These are phyloP conservation scores for Ursus arctos DNA, from an alignment of 2,113 vertebrate genomes.

Conservation along the genomic window DNA sequence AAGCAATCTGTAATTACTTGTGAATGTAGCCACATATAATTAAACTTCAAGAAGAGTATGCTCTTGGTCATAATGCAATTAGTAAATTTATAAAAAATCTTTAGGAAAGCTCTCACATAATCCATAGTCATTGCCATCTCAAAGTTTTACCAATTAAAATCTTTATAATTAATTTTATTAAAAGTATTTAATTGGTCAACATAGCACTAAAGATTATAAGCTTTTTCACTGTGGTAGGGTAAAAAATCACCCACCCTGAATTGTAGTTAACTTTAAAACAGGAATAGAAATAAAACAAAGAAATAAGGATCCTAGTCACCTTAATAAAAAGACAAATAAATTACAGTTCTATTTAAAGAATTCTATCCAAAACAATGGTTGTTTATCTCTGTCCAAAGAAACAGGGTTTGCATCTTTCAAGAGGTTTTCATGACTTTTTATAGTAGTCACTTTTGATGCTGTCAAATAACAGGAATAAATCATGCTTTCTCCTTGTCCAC, in stretches of 20 bases:
- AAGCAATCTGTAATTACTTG: not conserved
- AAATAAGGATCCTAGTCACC: not conserved
- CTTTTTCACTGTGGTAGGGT: not conserved
- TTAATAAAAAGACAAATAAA: not conserved
- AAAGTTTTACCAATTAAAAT: not conserved
- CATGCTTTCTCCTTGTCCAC: not conserved
- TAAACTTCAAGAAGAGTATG: not conserved
- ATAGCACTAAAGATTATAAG: not conserved
- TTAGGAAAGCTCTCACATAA: not conserved
- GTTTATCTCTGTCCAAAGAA: constrained; percentile 54
- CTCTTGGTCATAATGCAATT: not conserved
- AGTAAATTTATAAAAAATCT: constrained; percentile 27
- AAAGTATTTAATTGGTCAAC: not conserved
- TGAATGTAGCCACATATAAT: not conserved
- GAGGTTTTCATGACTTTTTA: constrained; percentile 52
- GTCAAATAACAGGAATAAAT: constrained; percentile 66
- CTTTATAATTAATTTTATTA: constrained; percentile 30
- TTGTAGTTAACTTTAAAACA: not conserved
- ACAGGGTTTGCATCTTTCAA: constrained; percentile 50
- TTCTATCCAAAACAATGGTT: constrained; percentile 26
- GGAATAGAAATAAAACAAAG: not conserved
- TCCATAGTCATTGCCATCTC: not conserved
- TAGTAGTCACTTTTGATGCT: constrained; percentile 41
- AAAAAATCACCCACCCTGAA: not conserved
- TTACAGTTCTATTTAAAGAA: not conserved